phyloP scores from a whole-genome alignment of 2,797 vertebrate species.

The Cuniculus paca region DNA sequence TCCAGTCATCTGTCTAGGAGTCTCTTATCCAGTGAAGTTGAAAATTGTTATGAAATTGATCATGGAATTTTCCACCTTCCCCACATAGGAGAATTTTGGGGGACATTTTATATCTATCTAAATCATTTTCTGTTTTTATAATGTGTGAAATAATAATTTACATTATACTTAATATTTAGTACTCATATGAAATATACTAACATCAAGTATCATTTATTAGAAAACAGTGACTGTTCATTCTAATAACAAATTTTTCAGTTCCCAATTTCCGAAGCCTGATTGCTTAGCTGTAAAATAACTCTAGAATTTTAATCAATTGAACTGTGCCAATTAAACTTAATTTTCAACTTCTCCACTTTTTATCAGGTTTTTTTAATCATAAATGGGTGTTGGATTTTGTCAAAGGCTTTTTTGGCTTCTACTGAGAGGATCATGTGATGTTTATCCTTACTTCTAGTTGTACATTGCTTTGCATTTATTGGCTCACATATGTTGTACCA shows the following conservation, averaged over 20 bases:
- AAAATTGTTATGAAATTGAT: neutral
- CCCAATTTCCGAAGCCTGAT: neutral
- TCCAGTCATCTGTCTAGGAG: neutral
- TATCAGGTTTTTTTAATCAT: neutral
- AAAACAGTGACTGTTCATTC: neutral
- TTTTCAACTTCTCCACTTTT: neutral
- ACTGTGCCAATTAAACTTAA: neutral
- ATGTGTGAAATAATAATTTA: neutral
- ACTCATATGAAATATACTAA: neutral
- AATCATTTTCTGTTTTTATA: neutral
- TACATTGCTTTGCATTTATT: neutral
- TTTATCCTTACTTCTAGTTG: neutral
- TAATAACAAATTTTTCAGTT: neutral
- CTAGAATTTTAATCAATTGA: neutral
- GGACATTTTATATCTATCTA: neutral
- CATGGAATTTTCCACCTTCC: neutral
- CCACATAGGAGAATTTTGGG: neutral
- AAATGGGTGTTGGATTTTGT: neutral
- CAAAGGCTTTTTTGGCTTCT: neutral
- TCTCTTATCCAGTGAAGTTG: neutral
- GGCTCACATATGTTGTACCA: neutral
- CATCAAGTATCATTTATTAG: neutral
- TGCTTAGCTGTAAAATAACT: neutral
- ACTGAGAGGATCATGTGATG: neutral
- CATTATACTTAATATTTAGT: neutral